Percentiles rank a stretch among this genome's conserved stretches.
phyloP scores from a whole-genome alignment of 2,888 invertebrate genomes.

The Diarsia rubi region DNA sequence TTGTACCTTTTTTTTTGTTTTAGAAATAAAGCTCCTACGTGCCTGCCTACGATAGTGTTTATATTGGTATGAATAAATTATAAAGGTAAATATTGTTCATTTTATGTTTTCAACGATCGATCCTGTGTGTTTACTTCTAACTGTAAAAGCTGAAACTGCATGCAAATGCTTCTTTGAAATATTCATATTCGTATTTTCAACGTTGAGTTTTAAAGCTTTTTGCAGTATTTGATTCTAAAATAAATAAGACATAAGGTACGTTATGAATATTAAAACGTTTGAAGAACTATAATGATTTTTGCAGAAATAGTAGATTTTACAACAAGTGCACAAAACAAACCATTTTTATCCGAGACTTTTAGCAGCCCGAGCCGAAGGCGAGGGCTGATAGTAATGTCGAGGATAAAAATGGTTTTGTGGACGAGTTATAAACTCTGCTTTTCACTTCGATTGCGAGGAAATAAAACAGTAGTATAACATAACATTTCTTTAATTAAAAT shows the following conservation, averaged over 20 bases:
- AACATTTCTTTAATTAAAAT: too few relatives aligned
- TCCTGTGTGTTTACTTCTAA: background rate
- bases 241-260: background rate
- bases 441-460: too few relatives aligned
- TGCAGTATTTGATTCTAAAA: background rate
- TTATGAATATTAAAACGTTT: background rate
- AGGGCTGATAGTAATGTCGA: too few relatives aligned
- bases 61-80: conserved; percentile 32
- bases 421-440: too few relatives aligned
- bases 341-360: too few relatives aligned
- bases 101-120: conserved; percentile 16
- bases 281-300: background rate
- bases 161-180: background rate
- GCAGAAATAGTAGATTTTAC: too few relatives aligned
- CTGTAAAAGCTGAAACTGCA: conserved; percentile 1
- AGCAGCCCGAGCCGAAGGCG: too few relatives aligned
- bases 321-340: too few relatives aligned
- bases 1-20: background rate
- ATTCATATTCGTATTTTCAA: conserved; percentile 8
- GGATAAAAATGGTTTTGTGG: too few relatives aligned
- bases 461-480: too few relatives aligned
- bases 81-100: conserved; percentile 12
- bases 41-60: background rate
- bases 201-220: background rate
- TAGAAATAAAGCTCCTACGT: too few relatives aligned